Conservation (phyloP, 2,888 invertebrate species). For the Drosophila monieri region DNA sequence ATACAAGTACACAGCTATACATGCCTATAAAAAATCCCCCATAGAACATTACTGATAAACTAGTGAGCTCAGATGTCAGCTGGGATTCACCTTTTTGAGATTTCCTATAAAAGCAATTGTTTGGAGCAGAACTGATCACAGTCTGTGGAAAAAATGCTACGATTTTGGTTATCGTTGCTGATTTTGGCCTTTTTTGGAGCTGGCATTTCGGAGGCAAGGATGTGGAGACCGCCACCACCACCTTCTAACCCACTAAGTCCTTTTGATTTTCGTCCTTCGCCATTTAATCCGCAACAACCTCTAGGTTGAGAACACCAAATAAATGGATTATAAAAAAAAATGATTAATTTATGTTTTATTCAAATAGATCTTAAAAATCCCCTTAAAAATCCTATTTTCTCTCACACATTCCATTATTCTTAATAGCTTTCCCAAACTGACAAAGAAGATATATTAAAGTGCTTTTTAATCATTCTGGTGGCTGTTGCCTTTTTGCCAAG, state of each 20-base stretch:
- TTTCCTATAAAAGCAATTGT: not conserved
- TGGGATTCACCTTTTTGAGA: not conserved
- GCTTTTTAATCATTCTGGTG: slow-evolving; percentile 69
- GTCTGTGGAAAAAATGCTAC: not conserved
- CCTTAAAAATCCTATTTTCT: slow-evolving; percentile 7
- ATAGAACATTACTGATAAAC: not conserved
- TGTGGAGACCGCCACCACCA: not conserved
- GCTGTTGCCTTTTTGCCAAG: slow-evolving; percentile 20
- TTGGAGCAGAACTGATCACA: not conserved
- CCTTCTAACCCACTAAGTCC: not conserved
- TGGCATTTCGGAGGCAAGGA: not conserved
- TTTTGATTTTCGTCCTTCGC: slow-evolving; percentile 5
- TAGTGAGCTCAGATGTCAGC: not conserved
- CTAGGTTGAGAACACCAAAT: not conserved
- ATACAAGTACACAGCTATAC: too few relatives aligned
- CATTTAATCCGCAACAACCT: slow-evolving; percentile 7
- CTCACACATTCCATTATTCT: slow-evolving; percentile 42
- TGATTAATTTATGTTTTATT: not conserved
- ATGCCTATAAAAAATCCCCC: not conserved
- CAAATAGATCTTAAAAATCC: not conserved
- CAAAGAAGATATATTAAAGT: slow-evolving; percentile 67
- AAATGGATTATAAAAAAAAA: not conserved
- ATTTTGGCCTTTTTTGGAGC: not conserved
- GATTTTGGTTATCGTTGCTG: not conserved
- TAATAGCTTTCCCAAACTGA: slow-evolving; percentile 46